Percentiles rank a stretch among this genome's conserved stretches.
These are phyloP conservation scores for Camptogramma bilineatum DNA, from an alignment of 2,888 invertebrate species.

Conservation along the genomic window DNA sequence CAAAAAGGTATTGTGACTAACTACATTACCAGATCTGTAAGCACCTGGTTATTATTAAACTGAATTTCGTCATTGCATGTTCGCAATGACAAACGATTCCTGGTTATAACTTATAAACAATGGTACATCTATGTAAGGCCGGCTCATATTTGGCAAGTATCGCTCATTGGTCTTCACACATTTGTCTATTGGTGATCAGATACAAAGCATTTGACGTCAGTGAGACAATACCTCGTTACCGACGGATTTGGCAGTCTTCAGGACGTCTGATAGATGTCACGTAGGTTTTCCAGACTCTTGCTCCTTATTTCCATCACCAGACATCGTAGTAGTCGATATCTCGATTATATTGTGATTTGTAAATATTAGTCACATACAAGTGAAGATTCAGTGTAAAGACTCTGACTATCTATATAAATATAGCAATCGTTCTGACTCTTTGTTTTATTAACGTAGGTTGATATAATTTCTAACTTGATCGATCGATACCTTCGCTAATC, in stretches of 20 bases:
- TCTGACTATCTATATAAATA: no score
- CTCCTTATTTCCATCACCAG: not conserved
- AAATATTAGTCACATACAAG: no score
- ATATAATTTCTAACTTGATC: not conserved
- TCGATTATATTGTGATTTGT: not conserved
- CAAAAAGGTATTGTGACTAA: conserved; percentile 29
- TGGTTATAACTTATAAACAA: conserved; percentile 11
- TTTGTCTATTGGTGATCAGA: conserved; percentile 18
- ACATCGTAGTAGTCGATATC: not conserved
- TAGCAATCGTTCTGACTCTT: no score
- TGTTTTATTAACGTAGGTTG: no score
- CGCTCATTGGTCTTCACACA: conserved; percentile 15
- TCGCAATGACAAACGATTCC: conserved; percentile 12
- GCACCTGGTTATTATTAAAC: conserved; percentile 9
- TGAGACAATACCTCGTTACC: conserved; percentile 43
- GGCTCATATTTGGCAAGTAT: conserved; percentile 19
- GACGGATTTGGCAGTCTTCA: conserved; percentile 33
- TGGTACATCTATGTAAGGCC: conserved; percentile 25
- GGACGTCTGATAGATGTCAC: conserved; percentile 30
- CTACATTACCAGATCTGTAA: conserved; percentile 7
- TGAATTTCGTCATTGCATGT: conserved; percentile 14
- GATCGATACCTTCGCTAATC: not conserved
- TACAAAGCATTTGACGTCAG: conserved; percentile 37
- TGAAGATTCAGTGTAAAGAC: no score
- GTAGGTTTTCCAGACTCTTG: conserved; percentile 24